Conservation (phyloP, 2,113 vertebrate genomes). For the Ciconia boyciana region DNA sequence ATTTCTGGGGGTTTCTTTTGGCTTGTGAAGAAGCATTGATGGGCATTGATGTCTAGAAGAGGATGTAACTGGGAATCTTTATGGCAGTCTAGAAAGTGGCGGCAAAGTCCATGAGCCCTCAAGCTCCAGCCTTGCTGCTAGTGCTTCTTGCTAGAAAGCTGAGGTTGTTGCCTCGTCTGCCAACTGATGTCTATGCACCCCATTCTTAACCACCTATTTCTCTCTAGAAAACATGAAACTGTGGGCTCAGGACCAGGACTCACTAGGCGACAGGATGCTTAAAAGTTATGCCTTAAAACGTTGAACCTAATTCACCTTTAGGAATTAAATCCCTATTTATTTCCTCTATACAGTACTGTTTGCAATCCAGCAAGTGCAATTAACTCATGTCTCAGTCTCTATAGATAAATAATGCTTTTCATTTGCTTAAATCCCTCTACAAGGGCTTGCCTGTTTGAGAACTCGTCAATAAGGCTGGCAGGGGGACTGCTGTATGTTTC, state of each 20-base stretch:
- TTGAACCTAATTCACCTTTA: neutral
- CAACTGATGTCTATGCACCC: neutral
- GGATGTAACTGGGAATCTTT: neutral
- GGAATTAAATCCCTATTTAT: constrained; percentile 30
- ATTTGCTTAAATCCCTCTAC: constrained; percentile 62
- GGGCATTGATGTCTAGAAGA: neutral
- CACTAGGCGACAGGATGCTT: neutral
- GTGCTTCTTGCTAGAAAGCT: neutral
- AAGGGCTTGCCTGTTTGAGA: constrained; percentile 62
- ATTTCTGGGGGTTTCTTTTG: neutral
- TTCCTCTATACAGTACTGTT: neutral
- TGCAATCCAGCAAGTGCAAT: constrained; percentile 52
- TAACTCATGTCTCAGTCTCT: constrained; percentile 54
- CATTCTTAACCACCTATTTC: neutral
- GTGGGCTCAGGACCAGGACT: neutral
- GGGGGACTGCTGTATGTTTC: constrained; percentile 53
- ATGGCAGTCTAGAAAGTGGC: neutral
- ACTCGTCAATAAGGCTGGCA: constrained; percentile 55
- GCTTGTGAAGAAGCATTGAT: neutral
- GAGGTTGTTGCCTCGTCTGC: neutral
- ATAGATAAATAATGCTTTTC: constrained; percentile 34
- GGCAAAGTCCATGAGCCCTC: neutral
- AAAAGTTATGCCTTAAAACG: neutral
- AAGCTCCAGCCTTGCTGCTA: neutral
- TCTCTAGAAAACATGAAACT: neutral